Base-by-base conservation (phyloP, 1,140 invertebrate genomes). In the Drosophila arizonae region DNA sequence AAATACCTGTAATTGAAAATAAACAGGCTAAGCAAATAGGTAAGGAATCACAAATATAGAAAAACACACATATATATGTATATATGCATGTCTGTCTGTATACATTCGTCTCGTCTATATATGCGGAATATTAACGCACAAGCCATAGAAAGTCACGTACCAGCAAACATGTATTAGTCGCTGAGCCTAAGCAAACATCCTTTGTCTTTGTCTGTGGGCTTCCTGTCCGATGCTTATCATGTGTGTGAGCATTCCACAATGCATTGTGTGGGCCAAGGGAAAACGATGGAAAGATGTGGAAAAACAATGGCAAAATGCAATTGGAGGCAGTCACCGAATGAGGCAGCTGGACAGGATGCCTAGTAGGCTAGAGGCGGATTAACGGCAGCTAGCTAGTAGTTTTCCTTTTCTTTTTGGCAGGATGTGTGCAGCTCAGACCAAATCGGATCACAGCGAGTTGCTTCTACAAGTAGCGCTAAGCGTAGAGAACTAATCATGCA, bases 151-250 rank as follows among this genome's bases (percentile, higher is more conserved):
- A 81, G 81, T 86, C 81, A 86, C 82, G 81, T 86, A 87, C 82
- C 50, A 52, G 60, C 52, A 39, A 39, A 39, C 41, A 26, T 51
- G 51, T 63, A 63, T 57, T 46, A 62, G 58, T 36, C 36, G 50
- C 48, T 63, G 41, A 30, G 41, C 82, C 81, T 87, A 85, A 86
- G 79, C 70, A 86, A 86, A 86, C 82, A 86, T 86, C 82, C 81
- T 33, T 33, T 33, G 33, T 33, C 81, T 85, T 86, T 76, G 79
- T 52, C 67, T 58, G 77, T 39, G 36, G 36, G 79, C 80, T 87
- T 86, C 82, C 81, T 86, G 81, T 81, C 43, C 46, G 48, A 85
- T 85, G 65, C 71, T 81, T 86, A 86, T 86, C 81, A 79, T 74
- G 72, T 72, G 51, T 67, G 57, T 62, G 56, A 54, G 63, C 65